A percentile compares a stretch with the other conserved stretches of the same genome.
phyloP scores from a whole-genome alignment of 2,888 invertebrate genomes.

The Lasioglossum zephyrum region DNA sequence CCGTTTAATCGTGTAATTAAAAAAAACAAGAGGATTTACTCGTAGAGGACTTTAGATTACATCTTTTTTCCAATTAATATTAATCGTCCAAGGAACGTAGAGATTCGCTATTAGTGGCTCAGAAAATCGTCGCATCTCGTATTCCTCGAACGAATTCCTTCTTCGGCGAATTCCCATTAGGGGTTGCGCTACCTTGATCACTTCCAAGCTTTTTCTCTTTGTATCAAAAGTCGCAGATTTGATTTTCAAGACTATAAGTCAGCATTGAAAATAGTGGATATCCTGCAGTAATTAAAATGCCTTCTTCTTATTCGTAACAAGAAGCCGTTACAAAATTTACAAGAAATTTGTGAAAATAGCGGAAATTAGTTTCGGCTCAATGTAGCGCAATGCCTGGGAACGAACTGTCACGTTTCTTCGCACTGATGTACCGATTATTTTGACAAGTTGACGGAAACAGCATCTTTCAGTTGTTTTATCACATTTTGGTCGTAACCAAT shows the following conservation, averaged over 20 bases:
- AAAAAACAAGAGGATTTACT: constrained; percentile 18
- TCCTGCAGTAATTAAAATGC: background rate
- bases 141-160: constrained; percentile 11
- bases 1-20: constrained; percentile 19
- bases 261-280: background rate
- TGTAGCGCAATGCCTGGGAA: background rate
- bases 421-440: constrained; percentile 6
- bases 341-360: background rate
- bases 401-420: background rate
- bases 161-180: background rate
- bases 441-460: background rate
- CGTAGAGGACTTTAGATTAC: constrained; percentile 18
- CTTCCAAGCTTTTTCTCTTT: background rate
- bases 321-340: background rate
- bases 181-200: constrained; percentile 2
- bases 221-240: background rate
- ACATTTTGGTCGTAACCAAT: background rate
- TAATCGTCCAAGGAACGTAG: constrained; percentile 25
- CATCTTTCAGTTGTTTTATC: background rate
- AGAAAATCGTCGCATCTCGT: constrained; percentile 33
- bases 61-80: constrained; percentile 30
- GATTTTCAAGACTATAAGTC: background rate
- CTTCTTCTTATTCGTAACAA: too few species aligned
- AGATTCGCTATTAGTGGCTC: constrained; percentile 32
- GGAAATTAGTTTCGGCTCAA: background rate